A percentile compares a stretch with the other conserved stretches of the same genome.
Evolutionary conservation across 2,888 invertebrate genomes (phyloP).

Genomic region (Mythimna ferrago): DNA sequence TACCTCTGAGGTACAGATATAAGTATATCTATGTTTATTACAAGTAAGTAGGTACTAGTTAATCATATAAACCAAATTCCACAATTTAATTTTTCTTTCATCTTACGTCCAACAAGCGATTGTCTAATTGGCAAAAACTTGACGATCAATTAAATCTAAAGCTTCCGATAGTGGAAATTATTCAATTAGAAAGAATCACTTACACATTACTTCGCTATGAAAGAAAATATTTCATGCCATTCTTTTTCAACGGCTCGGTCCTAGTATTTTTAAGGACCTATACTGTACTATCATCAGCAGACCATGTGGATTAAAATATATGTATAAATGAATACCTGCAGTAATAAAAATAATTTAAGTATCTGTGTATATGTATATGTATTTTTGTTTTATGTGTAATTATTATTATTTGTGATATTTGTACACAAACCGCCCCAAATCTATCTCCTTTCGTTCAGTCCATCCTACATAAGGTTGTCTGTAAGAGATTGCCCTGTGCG

Average conservation of each 20-base stretch:
- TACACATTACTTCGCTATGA: background rate
- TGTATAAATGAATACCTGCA: background rate
- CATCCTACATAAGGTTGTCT: no score
- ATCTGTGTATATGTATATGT: no score
- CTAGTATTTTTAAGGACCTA: no score
- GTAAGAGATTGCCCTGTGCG: no score
- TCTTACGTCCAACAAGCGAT: background rate
- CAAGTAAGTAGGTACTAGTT: background rate
- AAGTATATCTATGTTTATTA: no score
- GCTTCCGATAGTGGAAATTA: slow-evolving; percentile 19
- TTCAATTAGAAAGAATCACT: slow-evolving; percentile 22
- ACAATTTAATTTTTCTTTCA: background rate
- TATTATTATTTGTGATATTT: no score
- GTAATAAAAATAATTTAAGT: no score
- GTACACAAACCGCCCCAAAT: no score
- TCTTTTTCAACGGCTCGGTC: background rate
- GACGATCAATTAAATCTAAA: slow-evolving; percentile 18
- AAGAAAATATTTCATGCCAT: slow-evolving; percentile 1
- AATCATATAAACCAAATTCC: slow-evolving; percentile 8
- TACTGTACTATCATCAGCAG: background rate
- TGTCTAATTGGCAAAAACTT: slow-evolving; percentile 8
- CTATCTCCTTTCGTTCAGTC: no score
- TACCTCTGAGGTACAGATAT: no score
- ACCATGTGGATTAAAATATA: background rate
- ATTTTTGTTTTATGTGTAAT: no score